Evolutionary conservation across 2,113 vertebrate genomes (phyloP).

Genomic region (Vicugna pacos): DNA sequence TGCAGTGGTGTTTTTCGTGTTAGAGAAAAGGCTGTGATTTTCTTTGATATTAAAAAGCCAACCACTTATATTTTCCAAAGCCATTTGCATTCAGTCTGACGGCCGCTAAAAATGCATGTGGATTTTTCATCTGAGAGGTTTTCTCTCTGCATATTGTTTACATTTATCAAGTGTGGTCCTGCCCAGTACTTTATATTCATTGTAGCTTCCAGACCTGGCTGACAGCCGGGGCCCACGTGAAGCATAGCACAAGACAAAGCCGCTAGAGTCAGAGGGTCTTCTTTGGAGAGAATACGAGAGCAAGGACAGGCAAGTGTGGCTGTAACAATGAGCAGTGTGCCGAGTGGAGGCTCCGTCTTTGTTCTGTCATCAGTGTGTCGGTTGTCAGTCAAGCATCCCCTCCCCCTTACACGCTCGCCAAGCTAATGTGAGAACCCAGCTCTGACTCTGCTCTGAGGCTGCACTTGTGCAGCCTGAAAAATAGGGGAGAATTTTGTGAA

Average conservation of each 20-base stretch:
- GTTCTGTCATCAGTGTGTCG: conserved; percentile 37
- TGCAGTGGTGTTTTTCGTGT: conserved; percentile 45
- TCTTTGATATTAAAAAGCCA: conserved; percentile 74
- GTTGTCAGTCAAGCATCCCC: not conserved
- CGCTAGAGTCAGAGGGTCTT: not conserved
- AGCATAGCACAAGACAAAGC: conserved; percentile 39
- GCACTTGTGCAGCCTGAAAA: not conserved
- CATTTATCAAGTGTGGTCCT: conserved; percentile 75
- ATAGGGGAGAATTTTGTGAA: not conserved
- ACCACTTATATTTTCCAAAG: conserved; percentile 53
- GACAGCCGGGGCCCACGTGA: not conserved
- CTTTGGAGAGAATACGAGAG: not conserved
- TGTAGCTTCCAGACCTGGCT: conserved; percentile 52
- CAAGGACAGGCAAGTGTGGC: not conserved
- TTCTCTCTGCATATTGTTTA: conserved; percentile 78
- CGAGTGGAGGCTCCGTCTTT: not conserved
- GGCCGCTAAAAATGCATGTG: conserved; percentile 66
- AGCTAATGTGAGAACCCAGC: not conserved
- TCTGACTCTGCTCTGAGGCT: not conserved
- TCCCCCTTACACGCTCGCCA: not conserved
- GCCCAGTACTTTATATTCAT: conserved; percentile 72
- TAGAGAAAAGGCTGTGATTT: conserved; percentile 60
- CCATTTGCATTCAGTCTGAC: conserved; percentile 69
- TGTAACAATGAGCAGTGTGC: not conserved
- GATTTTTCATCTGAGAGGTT: conserved; percentile 67